Evolutionary conservation across 2,797 vertebrate species (phyloP).

Genomic region (Enteromius paludinosus): DNA sequence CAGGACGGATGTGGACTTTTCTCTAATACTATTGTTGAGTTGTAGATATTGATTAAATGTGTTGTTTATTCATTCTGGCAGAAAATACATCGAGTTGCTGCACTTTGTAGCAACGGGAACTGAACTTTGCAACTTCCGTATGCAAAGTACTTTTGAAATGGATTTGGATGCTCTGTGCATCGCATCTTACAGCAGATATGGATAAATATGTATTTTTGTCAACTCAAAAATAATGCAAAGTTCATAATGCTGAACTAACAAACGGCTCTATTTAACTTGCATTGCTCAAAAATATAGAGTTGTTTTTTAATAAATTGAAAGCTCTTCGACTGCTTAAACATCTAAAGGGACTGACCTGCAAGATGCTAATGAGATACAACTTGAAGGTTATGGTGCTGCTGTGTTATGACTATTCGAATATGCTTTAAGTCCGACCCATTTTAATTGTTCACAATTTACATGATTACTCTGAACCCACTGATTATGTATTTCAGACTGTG

Average conservation of each 20-base stretch:
- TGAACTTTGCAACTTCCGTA: neutral
- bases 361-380: slow-evolving; percentile 44
- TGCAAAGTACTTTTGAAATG: neutral
- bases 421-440: slow-evolving; percentile 33
- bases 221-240: neutral
- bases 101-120: neutral
- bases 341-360: neutral
- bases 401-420: slow-evolving; percentile 20
- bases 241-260: neutral
- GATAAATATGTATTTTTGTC: neutral
- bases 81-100: neutral
- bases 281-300: neutral
- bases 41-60: neutral
- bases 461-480: slow-evolving; percentile 60
- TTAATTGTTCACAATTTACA: slow-evolving; percentile 59
- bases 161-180: neutral
- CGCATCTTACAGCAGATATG: neutral
- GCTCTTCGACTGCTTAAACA: slow-evolving; percentile 31
- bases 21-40: neutral
- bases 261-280: neutral
- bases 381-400: slow-evolving; percentile 27
- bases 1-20: neutral
- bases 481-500: slow-evolving; percentile 60
- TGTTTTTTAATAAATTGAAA: slow-evolving; percentile 12
- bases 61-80: neutral